Base-by-base conservation (phyloP, 2,113 vertebrate species). In the Nycticryphes semicollaris region DNA sequence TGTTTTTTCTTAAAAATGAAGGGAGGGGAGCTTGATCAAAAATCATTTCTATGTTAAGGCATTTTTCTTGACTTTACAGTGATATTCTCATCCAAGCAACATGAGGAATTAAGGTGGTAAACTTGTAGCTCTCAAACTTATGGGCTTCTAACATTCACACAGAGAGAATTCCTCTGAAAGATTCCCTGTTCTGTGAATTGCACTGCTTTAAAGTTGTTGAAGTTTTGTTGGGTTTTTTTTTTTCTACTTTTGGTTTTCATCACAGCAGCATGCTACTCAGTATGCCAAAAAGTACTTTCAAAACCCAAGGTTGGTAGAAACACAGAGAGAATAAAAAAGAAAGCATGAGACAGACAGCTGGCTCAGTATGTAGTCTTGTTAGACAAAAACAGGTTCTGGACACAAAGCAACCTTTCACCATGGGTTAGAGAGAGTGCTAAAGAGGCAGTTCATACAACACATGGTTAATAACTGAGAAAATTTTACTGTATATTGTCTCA, bases 61-160 rank as follows among this genome's bases (percentile, higher is more conserved):
- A 51, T 96, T 87, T 84, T 84, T 95, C 69, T 67, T 74, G 41
- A 69, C 57, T 95, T 96, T 53, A 78, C 56, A 93, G 57, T 91
- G 94, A 94, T 94, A 89, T 86, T 93, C 95, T 92, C 76, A 63
- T 96, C 94, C 91, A 87, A 25, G 79, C 39, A 87, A 91, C 59
- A 90, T 45, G 51, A 94, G 86, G 68, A 94, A 93, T 95, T 96
- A 92, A 97, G 94, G 67, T 81, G 70, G 78, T 74, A 93, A 93
- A 84, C 94, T 94, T 95, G 87, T 62, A 95, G 94, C 92, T 96
- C 91, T 96, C 95, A 96, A 84, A 97, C 74, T 87, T 89, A 79
- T 6, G 57, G 43, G 51, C 79, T 96, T 97, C 90, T 86, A 88
- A 82, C 60, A 84, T 80, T 84, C 47, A 83, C 60, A 53, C 8